Percentiles rank a stretch among this genome's conserved stretches.
Conservation (phyloP, 2,113 vertebrate species). For the Sinocyclocheilus maitianheensis region DNA sequence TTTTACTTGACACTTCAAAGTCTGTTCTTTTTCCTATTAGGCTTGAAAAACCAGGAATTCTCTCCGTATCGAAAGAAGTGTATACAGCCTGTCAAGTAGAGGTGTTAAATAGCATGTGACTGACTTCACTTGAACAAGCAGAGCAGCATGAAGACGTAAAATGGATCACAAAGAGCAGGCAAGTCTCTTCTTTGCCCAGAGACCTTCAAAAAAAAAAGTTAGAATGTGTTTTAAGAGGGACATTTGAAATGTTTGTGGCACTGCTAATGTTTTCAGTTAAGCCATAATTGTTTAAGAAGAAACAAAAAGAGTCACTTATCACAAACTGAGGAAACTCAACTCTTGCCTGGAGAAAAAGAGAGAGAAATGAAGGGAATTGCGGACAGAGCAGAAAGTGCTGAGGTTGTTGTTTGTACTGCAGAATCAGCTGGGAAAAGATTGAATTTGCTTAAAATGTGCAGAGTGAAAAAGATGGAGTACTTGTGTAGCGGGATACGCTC, state of each 20-base stretch:
- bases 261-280: slow-evolving; percentile 61
- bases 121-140: background rate
- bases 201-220: background rate
- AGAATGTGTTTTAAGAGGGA: background rate
- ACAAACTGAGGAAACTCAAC: slow-evolving; percentile 57
- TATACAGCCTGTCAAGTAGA: background rate
- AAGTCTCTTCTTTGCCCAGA: background rate
- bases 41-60: background rate
- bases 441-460: slow-evolving; percentile 27
- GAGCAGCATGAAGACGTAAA: background rate
- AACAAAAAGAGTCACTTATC: slow-evolving; percentile 46
- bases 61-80: background rate
- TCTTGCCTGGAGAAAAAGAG: slow-evolving; percentile 66
- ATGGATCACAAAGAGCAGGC: background rate
- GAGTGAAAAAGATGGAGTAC: background rate
- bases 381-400: slow-evolving; percentile 68
- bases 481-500: slow-evolving; percentile 48
- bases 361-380: slow-evolving; percentile 31
- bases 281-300: slow-evolving; percentile 54
- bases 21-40: background rate
- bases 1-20: background rate
- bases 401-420: slow-evolving; percentile 65
- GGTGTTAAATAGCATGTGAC: slow-evolving; percentile 21
- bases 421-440: slow-evolving; percentile 70
- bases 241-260: slow-evolving; percentile 28